A percentile compares a stretch with the other conserved stretches of the same genome.
Conservation (phyloP, 2,797 vertebrate species). For the Hoplostethus atlanticus region DNA sequence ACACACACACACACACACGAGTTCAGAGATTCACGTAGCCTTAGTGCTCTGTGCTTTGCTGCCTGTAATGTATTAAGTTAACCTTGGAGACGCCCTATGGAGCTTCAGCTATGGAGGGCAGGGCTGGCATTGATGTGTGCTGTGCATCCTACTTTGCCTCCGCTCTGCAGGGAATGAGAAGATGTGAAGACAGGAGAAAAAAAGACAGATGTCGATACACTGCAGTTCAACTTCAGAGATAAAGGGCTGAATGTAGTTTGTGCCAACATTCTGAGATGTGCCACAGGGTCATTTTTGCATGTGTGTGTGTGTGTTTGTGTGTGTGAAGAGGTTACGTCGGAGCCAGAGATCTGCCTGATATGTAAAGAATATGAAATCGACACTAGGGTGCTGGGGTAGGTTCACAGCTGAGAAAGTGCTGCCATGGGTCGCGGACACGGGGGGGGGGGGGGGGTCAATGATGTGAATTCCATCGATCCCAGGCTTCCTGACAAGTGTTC, state of each 20-base stretch:
- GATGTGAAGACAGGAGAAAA: slow-evolving; percentile 33
- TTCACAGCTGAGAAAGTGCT: slow-evolving; percentile 28
- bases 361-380: slow-evolving; percentile 59
- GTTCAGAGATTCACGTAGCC: background rate
- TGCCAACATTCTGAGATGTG: background rate
- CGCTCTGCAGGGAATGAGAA: slow-evolving; percentile 58
- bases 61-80: slow-evolving; percentile 64
- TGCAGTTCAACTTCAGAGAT: slow-evolving; percentile 52
- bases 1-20: background rate
- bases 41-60: slow-evolving; percentile 18
- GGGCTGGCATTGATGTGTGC: slow-evolving; percentile 43
- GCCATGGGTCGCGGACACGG: slow-evolving; percentile 29
- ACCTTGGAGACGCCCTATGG: slow-evolving; percentile 64
- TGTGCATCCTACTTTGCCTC: slow-evolving; percentile 27
- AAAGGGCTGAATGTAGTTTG: slow-evolving; percentile 9
- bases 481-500: slow-evolving; percentile 74
- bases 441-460: slow-evolving; percentile 63
- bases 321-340: slow-evolving; percentile 25
- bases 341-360: slow-evolving; percentile 49
- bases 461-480: slow-evolving; percentile 76
- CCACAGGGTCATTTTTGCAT: slow-evolving; percentile 13
- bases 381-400: slow-evolving; percentile 25
- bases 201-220: slow-evolving; percentile 31
- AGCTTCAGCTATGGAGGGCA: slow-evolving; percentile 39
- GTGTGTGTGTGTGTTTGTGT: background rate